These are phyloP conservation scores for Rafetus swinhoei DNA, from an alignment of 2,113 vertebrate species.

Conservation along the genomic window DNA sequence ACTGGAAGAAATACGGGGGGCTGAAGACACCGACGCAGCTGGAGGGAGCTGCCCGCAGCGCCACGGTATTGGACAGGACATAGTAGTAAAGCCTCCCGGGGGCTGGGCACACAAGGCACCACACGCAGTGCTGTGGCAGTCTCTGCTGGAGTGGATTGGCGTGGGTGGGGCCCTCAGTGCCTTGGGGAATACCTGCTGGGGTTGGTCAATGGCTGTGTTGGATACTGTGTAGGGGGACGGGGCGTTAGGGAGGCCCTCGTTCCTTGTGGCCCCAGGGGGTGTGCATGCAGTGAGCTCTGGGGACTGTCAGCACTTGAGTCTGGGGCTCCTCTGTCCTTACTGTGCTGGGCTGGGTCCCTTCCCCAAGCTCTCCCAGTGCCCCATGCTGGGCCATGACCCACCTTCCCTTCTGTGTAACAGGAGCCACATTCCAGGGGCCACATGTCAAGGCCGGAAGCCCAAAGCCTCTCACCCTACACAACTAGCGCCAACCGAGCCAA, in stretches of 20 bases:
- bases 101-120: background rate
- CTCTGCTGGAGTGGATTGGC: background rate
- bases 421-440: conserved; percentile 86
- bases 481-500: conserved; percentile 92
- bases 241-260: background rate
- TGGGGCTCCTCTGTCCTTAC: background rate
- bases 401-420: conserved; percentile 48
- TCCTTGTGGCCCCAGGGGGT: background rate
- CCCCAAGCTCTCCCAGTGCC: background rate
- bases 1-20: conserved; percentile 97
- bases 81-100: too few relatives aligned
- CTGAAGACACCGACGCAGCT: conserved; percentile 94
- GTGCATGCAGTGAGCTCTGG: background rate
- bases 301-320: background rate
- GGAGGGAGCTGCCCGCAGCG: conserved; percentile 87
- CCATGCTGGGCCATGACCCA: background rate
- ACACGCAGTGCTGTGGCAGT: background rate
- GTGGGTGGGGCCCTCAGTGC: background rate
- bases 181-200: background rate
- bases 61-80: conserved; percentile 79
- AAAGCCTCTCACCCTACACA: conserved; percentile 90
- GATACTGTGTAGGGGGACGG: background rate
- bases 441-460: conserved; percentile 91
- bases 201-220: background rate
- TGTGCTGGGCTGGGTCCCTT: background rate